phyloP scores from a whole-genome alignment of 1,140 invertebrate genomes.

The Aphis craccivora region DNA sequence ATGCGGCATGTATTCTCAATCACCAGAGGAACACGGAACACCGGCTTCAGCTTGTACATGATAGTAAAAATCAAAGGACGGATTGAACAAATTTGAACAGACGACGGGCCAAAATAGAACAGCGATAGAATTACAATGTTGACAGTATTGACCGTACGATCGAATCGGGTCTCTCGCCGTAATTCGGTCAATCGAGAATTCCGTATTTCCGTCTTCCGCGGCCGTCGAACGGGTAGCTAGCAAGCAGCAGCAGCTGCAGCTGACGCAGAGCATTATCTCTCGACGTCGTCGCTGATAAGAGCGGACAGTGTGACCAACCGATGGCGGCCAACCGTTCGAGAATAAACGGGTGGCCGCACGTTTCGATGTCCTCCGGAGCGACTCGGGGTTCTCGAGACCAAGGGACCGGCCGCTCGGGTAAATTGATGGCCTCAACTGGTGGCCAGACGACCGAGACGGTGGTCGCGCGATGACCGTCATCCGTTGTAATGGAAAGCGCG shows the following conservation, averaged over 20 bases:
- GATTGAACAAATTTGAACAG: background rate
- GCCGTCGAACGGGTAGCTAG: background rate
- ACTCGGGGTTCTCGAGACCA: background rate
- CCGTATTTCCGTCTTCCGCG: background rate
- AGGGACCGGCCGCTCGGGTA: background rate
- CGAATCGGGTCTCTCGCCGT: background rate
- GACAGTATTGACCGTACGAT: too few species aligned
- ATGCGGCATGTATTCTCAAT: constrained; percentile 59
- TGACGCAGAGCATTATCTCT: background rate
- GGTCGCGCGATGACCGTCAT: background rate
- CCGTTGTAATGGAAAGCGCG: background rate
- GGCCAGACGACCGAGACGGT: background rate
- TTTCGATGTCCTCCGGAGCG: background rate
- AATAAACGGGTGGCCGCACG: background rate
- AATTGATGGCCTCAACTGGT: background rate
- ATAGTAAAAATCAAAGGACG: background rate
- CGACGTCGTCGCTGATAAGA: background rate
- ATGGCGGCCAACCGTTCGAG: background rate
- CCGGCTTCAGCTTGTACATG: constrained; percentile 61
- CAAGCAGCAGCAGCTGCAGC: too few species aligned
- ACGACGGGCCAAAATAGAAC: background rate
- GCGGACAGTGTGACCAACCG: background rate
- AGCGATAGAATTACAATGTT: too few species aligned
- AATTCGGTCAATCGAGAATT: background rate
- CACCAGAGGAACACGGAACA: constrained; percentile 54